A percentile compares a stretch with the other conserved stretches of the same genome.
Conservation (phyloP, 2,888 invertebrate genomes). For the Siphlonurus alternatus region DNA sequence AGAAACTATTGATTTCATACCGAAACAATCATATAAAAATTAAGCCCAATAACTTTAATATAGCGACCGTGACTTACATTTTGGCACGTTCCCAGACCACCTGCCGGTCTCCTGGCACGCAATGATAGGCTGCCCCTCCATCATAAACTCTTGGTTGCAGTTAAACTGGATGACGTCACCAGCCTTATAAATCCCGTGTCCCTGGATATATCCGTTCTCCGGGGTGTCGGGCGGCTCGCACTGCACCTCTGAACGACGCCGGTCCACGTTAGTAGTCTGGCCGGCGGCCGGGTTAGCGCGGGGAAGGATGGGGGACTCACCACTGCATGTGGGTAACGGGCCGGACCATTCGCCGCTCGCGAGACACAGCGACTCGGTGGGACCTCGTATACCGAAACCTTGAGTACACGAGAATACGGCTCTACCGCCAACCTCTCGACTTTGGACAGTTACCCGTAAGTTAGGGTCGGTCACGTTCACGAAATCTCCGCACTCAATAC, state of each 20-base stretch:
- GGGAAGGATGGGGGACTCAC: no score
- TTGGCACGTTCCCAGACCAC: slow-evolving; percentile 71
- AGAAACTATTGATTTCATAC: no score
- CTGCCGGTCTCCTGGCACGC: slow-evolving; percentile 76
- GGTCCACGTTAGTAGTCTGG: neutral
- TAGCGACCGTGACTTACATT: no score
- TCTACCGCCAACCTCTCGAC: slow-evolving; percentile 62
- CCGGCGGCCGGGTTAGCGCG: neutral
- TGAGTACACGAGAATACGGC: slow-evolving; percentile 64
- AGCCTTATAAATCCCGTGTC: slow-evolving; percentile 58
- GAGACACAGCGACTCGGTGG: slow-evolving; percentile 56
- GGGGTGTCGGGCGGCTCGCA: slow-evolving; percentile 59
- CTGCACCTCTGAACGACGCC: slow-evolving; percentile 46
- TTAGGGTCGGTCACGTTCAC: slow-evolving; percentile 37
- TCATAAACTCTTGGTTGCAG: slow-evolving; percentile 74
- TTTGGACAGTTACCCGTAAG: slow-evolving; percentile 53
- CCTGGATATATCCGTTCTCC: slow-evolving; percentile 61
- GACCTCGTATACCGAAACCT: slow-evolving; percentile 58
- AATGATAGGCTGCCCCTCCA: slow-evolving; percentile 78
- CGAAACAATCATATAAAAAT: no score
- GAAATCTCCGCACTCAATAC: slow-evolving; percentile 67
- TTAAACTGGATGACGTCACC: slow-evolving; percentile 77
- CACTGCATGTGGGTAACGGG: slow-evolving; percentile 58
- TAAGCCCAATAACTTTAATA: no score
- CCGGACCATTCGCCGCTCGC: slow-evolving; percentile 64